Conservation (phyloP, 1,140 invertebrate genomes). For the Condylostylus longicornis region DNA sequence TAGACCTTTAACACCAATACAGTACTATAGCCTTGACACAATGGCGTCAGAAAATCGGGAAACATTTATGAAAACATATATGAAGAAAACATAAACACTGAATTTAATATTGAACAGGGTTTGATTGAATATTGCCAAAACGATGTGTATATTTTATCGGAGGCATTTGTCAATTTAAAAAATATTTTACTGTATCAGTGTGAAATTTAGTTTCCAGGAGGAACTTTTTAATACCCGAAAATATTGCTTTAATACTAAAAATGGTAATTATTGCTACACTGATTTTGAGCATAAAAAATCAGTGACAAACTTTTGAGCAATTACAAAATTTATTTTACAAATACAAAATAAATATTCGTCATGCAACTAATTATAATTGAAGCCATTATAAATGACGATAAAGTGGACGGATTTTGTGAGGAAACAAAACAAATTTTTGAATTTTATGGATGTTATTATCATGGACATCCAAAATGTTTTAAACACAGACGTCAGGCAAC, state of each 20-base stretch:
- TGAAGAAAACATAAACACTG: neutral
- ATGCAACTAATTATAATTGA: constrained; percentile 1
- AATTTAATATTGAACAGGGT: neutral
- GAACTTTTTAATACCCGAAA: neutral
- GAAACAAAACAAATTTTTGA: constrained; percentile 7
- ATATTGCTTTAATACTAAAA: neutral
- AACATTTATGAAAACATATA: constrained; percentile 5
- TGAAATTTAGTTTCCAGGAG: neutral
- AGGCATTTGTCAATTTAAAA: neutral
- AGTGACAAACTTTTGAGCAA: no score
- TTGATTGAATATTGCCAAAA: neutral
- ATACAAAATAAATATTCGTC: neutral
- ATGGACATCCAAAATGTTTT: constrained; percentile 1
- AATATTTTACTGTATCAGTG: neutral
- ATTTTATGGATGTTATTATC: constrained; percentile 8
- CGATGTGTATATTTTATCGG: neutral
- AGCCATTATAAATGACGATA: constrained; percentile 1
- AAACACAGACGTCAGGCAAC: neutral
- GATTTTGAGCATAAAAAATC: neutral
- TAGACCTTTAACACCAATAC: constrained; percentile 8
- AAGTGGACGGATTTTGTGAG: constrained; percentile 5
- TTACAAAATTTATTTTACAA: no score
- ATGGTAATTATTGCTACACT: neutral
- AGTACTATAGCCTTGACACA: constrained; percentile 11
- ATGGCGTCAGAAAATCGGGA: constrained; percentile 7